phyloP scores from a whole-genome alignment of 2,113 vertebrate species.

The Gymnogyps californianus region DNA sequence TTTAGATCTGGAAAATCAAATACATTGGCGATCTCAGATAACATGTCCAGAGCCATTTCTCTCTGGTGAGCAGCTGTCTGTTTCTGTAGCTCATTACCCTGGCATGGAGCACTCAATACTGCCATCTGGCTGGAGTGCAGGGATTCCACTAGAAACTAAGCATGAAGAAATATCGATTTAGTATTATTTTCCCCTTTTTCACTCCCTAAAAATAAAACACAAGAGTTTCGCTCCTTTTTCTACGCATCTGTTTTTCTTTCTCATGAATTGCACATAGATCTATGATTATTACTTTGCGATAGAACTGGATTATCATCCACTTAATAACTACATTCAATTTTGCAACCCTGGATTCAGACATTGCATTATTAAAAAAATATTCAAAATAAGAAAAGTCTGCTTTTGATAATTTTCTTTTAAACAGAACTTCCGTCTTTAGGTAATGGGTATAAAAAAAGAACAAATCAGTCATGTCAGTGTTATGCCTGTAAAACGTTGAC shows the following conservation, averaged over 20 bases:
- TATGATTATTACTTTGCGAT: neutral
- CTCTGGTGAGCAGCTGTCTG: conserved; percentile 88
- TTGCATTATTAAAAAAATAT: neutral
- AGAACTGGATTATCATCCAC: neutral
- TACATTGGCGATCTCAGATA: conserved; percentile 93
- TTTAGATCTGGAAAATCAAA: conserved; percentile 97
- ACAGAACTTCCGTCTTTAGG: neutral
- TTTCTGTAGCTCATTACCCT: conserved; percentile 78
- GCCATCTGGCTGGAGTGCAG: conserved; percentile 90
- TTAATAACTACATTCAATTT: neutral
- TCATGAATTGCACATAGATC: neutral
- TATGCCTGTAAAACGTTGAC: neutral
- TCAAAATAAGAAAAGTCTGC: neutral
- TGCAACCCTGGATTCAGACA: neutral
- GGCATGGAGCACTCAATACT: conserved; percentile 75
- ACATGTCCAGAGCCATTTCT: conserved; percentile 87
- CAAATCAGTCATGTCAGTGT: neutral
- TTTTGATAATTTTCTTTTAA: neutral
- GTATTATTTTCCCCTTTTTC: neutral
- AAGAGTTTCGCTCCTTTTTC: neutral
- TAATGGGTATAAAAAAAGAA: neutral
- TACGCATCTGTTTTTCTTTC: neutral
- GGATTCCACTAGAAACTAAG: conserved; percentile 94
- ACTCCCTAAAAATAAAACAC: neutral
- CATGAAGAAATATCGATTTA: neutral